Conservation (phyloP, 2,888 invertebrate genomes). For the Hololepta plana region DNA sequence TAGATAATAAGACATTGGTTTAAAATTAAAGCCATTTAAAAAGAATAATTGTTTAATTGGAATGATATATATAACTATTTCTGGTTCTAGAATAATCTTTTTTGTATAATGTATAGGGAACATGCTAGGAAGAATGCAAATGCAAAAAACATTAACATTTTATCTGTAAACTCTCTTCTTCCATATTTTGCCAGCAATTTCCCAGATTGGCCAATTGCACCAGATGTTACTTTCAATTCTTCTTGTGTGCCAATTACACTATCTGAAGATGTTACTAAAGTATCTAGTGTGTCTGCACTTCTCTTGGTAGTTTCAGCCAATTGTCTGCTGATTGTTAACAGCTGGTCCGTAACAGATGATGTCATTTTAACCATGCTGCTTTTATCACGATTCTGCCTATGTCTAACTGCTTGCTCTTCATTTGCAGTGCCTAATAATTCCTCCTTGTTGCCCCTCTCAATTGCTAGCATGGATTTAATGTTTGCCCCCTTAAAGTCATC, state of each 20-base stretch:
- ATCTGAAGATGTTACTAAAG: constrained; percentile 50
- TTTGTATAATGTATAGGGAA: constrained; percentile 84
- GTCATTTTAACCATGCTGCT: constrained; percentile 49
- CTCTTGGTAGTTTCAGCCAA: constrained; percentile 74
- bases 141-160: constrained; percentile 73
- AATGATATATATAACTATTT: too few species aligned
- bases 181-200: constrained; percentile 89
- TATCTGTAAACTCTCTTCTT: constrained; percentile 86
- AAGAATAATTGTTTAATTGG: too few species aligned
- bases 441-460: constrained; percentile 57
- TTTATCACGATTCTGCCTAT: constrained; percentile 47
- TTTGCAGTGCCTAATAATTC: constrained; percentile 42
- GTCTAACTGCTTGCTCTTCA: constrained; percentile 32
- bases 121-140: constrained; percentile 79
- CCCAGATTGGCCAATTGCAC: constrained; percentile 74
- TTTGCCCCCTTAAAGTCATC: constrained; percentile 68
- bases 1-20: too few species aligned
- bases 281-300: constrained; percentile 72
- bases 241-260: constrained; percentile 55
- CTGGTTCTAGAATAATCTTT: constrained; percentile 70
- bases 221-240: constrained; percentile 72
- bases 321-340: constrained; percentile 68
- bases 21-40: too few species aligned
- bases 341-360: constrained; percentile 65
- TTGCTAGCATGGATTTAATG: constrained; percentile 55